Conservation (phyloP, 2,797 vertebrate genomes). For the Danio aesculapii region DNA sequence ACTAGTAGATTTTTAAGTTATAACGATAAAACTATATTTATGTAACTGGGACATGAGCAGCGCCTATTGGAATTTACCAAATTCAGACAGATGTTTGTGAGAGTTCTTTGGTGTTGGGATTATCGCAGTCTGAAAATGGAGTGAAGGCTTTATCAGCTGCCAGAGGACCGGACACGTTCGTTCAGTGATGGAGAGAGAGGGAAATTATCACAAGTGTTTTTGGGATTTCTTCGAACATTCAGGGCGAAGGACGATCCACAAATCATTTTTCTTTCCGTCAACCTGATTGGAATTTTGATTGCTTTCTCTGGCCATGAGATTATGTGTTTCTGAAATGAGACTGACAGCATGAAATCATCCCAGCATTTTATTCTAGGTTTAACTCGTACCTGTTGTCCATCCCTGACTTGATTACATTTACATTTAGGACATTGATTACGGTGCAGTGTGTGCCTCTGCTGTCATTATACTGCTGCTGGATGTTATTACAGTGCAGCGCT, state of each 20-base stretch:
- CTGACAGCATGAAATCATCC: neutral
- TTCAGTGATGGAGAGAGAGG: slow-evolving; percentile 4
- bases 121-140: slow-evolving; percentile 20
- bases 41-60: neutral
- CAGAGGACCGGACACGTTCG: neutral
- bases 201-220: slow-evolving; percentile 25
- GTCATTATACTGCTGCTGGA: neutral
- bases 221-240: slow-evolving; percentile 1
- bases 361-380: slow-evolving; percentile 22
- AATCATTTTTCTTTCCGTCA: slow-evolving; percentile 28
- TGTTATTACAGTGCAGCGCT: neutral
- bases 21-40: neutral
- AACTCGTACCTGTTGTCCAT: neutral
- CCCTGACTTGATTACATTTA: slow-evolving; percentile 22
- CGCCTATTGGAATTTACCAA: slow-evolving; percentile 9
- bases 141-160: slow-evolving; percentile 14
- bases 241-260: neutral
- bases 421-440: slow-evolving; percentile 22
- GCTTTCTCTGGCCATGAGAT: neutral
- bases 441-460: neutral
- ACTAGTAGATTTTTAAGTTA: neutral
- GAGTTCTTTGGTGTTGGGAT: neutral
- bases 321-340: neutral
- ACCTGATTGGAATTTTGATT: slow-evolving; percentile 41
- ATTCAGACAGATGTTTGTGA: slow-evolving; percentile 5